These are phyloP conservation scores for Poecilia gillii DNA, from an alignment of 2,797 vertebrate species.

Conservation along the genomic window DNA sequence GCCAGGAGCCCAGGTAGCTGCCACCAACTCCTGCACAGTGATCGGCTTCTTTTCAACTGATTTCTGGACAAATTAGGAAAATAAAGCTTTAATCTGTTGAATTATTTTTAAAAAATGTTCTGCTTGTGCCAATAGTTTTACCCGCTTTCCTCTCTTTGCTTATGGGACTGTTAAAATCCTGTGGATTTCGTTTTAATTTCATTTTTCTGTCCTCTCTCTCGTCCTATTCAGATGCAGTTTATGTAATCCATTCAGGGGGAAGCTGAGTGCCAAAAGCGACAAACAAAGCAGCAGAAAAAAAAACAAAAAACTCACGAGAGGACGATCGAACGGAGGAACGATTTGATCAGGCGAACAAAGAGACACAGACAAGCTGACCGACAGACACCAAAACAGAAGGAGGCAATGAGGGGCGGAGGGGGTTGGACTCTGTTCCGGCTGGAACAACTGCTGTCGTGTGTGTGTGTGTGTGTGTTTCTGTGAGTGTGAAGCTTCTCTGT, in stretches of 20 bases:
- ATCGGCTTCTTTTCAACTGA: not conserved
- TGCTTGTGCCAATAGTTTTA: not conserved
- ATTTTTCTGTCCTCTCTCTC: not conserved
- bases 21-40: not conserved
- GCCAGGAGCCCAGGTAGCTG: constrained; percentile 87
- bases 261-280: constrained; percentile 77
- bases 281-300: constrained; percentile 31
- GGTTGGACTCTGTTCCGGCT: constrained; percentile 23
- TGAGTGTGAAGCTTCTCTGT: constrained; percentile 41
- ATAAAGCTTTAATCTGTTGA: not conserved
- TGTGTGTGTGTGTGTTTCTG: not conserved
- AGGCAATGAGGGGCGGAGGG: constrained; percentile 36
- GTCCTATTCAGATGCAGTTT: constrained; percentile 81
- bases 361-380: constrained; percentile 47
- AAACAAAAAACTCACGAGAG: constrained; percentile 51
- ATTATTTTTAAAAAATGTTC: not conserved
- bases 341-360: constrained; percentile 45
- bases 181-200: not conserved
- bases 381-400: constrained; percentile 49
- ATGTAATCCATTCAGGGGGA: constrained; percentile 77
- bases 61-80: not conserved
- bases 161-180: not conserved
- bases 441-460: constrained; percentile 55
- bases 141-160: not conserved
- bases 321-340: constrained; percentile 43